Evolutionary conservation across 53 echinoderm and acorn worm genomes (phyloP), one percentile per base, ranked within the genome.

Genomic region (Hippasteria phrygiana): DNA sequence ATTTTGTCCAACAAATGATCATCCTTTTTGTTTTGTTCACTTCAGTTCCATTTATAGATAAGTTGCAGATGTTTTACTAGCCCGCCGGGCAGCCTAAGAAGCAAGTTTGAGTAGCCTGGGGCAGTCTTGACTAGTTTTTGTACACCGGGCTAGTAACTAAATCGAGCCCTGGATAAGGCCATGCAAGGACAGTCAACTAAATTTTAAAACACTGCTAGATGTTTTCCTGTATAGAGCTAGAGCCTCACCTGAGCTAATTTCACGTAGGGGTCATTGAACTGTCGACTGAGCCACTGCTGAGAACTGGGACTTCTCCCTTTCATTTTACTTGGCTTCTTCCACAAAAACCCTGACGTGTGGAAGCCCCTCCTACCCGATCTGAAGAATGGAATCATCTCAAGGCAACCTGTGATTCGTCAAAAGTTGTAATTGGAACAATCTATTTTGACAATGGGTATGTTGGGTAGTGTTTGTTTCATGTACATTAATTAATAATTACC

Each of bases 181-280:
- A n/a, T n/a, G n/a, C n/a, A n/a, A n/a, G n/a, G n/a, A n/a, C n/a
- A n/a, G n/a, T n/a, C n/a, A 47, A 9, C 6, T 9, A 47, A 47
- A 47, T 9, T 47, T 9, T 47, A 9, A 13, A 47, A 47, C 47
- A 32, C 36, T 14, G 59, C 4, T 33, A 59, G 20, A n/a, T n/a
- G n/a, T n/a, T n/a, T n/a, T n/a, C n/a, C n/a, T n/a, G n/a, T n/a
- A n/a, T n/a, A n/a, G n/a, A n/a, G n/a, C n/a, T n/a, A n/a, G n/a
- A n/a, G 10, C 12, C 53, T 32, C 74, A 96, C 96, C 92, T 90
- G 65, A 31, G 96, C 92, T 73, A 83, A 86, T 69, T 96, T 94
- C 26, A 96, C 96, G 62, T 76, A 96, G 35, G 92, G 90, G 42
- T 96, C 96, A 16, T 76, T 92, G 67, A 92, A 38, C 53, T 96